Evolutionary conservation across 1,140 invertebrate species (phyloP).

Genomic region (Diorhabda sublineata): DNA sequence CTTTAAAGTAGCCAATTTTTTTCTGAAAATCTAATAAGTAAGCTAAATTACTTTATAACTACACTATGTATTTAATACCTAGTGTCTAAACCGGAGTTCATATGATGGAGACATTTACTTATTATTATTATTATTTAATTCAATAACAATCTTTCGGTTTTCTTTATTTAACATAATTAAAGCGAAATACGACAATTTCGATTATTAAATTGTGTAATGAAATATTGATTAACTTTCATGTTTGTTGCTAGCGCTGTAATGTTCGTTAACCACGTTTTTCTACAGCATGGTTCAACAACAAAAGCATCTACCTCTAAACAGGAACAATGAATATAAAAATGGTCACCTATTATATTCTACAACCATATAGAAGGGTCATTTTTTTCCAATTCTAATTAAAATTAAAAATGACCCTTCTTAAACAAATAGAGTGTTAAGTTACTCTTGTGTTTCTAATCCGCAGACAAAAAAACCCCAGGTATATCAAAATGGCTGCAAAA

Average conservation of each 20-base stretch:
- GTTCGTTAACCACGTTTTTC: background rate
- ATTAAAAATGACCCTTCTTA: slow-evolving; percentile 26
- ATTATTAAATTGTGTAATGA: too few relatives aligned
- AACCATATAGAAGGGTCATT: slow-evolving; percentile 13
- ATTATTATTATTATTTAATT: too few relatives aligned
- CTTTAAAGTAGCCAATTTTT: too few relatives aligned
- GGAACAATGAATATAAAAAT: slow-evolving; percentile 14
- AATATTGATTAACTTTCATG: background rate
- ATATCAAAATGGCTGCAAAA: slow-evolving; percentile 22
- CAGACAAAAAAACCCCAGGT: slow-evolving; percentile 25
- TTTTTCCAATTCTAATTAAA: slow-evolving; percentile 15
- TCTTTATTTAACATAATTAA: too few relatives aligned
- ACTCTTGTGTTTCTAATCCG: slow-evolving; percentile 19
- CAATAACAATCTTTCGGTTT: too few relatives aligned
- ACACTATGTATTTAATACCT: too few relatives aligned
- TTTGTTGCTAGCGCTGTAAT: background rate
- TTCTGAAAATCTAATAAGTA: too few relatives aligned
- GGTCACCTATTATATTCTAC: slow-evolving; percentile 10
- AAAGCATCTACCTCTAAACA: background rate
- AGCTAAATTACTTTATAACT: too few relatives aligned
- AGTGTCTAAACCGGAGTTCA: too few relatives aligned
- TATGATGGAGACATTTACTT: too few relatives aligned
- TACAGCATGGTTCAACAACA: background rate
- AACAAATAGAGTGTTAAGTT: slow-evolving; percentile 31
- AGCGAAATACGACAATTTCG: too few relatives aligned